Conservation (phyloP, 2,113 vertebrate genomes). For the Nannospalax galili region DNA sequence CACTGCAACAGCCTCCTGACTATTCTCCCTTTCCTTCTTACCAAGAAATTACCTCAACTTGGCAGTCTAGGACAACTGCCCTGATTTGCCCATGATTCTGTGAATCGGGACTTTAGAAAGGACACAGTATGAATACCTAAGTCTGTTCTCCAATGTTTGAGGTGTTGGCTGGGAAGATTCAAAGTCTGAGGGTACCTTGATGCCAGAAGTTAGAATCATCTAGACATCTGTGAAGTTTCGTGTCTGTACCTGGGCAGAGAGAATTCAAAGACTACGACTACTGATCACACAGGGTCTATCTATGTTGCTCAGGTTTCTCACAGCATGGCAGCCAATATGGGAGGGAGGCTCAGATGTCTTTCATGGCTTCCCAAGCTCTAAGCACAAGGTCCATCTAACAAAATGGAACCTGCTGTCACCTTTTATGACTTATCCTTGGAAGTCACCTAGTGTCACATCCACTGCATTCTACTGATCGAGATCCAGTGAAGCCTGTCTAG, state of each 20-base stretch:
- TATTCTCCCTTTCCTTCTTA: background rate
- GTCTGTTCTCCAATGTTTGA: background rate
- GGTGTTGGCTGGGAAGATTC: background rate
- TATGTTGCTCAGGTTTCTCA: background rate
- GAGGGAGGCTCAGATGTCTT: background rate
- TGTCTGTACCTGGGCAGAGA: background rate
- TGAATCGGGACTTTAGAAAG: background rate
- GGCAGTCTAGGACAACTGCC: background rate
- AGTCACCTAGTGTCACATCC: background rate
- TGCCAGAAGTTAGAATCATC: background rate
- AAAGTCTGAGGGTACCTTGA: background rate
- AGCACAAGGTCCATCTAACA: background rate
- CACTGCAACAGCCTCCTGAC: background rate
- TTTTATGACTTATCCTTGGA: background rate
- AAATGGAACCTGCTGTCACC: background rate
- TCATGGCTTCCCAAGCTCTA: background rate
- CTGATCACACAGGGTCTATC: rapidly evolving
- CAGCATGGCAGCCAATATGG: background rate
- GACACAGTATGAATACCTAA: background rate
- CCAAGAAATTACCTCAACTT: background rate
- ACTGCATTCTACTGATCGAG: background rate
- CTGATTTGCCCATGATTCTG: background rate
- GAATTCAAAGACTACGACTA: background rate
- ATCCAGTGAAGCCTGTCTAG: background rate
- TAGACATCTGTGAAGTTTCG: background rate